Evolutionary conservation across 1,140 invertebrate species (phyloP), one percentile per base, ranked within the genome.

Genomic region (Hyles vespertilio): DNA sequence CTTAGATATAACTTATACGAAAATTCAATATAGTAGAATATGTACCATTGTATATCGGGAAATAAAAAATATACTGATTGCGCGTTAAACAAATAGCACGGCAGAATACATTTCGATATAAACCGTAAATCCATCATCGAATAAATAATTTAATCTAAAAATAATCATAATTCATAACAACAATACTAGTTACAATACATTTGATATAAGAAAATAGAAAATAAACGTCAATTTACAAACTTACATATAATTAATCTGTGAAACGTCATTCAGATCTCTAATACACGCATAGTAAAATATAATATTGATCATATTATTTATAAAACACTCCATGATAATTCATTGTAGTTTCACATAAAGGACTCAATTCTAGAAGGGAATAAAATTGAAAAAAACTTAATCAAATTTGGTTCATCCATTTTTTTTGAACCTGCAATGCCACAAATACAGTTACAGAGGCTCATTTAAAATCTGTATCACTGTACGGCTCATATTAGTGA

Each of bases 1-100:
- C 63, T 58, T 57, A 34, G 11, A 33, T 60, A 65, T 53, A 60
- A 54, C 33, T 49, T n/a, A 52, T 5, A 22, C 50, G 9, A n/a
- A 51, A 3, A 51, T 51, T 11, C 12, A 22, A 5, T 51, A 33
- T 34, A 40, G 8, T 40, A 40, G 36, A 40, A 40, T 40, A 40
- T 40, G 8, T 40, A 40, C n/a, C 5, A 47, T 34, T 32, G 5
- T 51, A 33, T 32, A 50, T 3, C 5, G 48, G 4, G 8, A 51
- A 51, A 51, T 51, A 51, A 51, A 33, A 51, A 5, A 34, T 47
- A 47, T 22, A 47, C 5, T 11, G 10, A 47, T 47, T 11, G 12
- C 10, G 12, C 12, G 22, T 50, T 32, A 50, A 9, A 32, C 12
- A 50, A 50, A 50, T 32, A 32, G n/a, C 34, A 51, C n/a, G 32